Percentiles rank a stretch among this genome's conserved stretches.
These are phyloP conservation scores for Halictus ligatus DNA, from an alignment of 2,888 invertebrate genomes.

Conservation along the genomic window DNA sequence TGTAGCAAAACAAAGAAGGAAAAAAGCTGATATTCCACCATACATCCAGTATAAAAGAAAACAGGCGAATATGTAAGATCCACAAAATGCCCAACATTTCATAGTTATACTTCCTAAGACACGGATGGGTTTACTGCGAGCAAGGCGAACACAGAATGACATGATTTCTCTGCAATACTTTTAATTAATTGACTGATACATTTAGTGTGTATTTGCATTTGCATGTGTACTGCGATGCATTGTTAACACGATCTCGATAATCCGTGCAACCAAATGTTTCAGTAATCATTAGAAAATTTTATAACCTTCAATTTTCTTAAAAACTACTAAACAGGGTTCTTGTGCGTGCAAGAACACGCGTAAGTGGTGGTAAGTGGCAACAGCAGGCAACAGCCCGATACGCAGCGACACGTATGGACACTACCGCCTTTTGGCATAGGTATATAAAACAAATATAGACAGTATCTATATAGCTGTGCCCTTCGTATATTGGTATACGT, in stretches of 20 bases:
- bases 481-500: too few species aligned
- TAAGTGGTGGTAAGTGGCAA: too few species aligned
- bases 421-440: too few species aligned
- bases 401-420: too few species aligned
- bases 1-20: slow-evolving; percentile 89
- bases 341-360: neutral
- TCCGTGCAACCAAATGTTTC: slow-evolving; percentile 19
- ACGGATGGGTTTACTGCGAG: slow-evolving; percentile 82
- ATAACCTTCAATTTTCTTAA: slow-evolving; percentile 42
- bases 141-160: slow-evolving; percentile 77
- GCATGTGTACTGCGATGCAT: neutral
- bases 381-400: too few species aligned
- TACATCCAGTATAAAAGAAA: slow-evolving; percentile 93
- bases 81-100: slow-evolving; percentile 92
- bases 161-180: slow-evolving; percentile 60
- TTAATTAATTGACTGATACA: slow-evolving; percentile 26
- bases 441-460: too few species aligned
- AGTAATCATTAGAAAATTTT: slow-evolving; percentile 21
- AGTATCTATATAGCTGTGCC: too few species aligned
- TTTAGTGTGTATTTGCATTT: slow-evolving; percentile 17
- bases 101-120: slow-evolving; percentile 86
- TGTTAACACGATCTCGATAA: slow-evolving; percentile 7
- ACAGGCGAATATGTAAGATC: slow-evolving; percentile 90
- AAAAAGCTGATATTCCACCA: slow-evolving; percentile 90
- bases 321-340: neutral